phyloP scores from a whole-genome alignment of 2,888 invertebrate genomes.

The Panzeria rudis region DNA sequence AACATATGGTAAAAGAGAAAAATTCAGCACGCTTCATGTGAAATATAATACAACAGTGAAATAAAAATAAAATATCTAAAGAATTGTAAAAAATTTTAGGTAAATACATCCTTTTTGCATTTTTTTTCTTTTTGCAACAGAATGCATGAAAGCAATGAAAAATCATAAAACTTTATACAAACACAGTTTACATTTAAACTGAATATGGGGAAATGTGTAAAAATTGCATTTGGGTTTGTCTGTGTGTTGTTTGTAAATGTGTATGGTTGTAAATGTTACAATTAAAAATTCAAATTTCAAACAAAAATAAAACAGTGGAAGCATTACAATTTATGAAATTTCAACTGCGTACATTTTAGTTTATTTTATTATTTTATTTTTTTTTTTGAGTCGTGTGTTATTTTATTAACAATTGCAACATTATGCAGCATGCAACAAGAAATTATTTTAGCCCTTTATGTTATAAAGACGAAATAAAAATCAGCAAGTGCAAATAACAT shows the following conservation, averaged over 20 bases:
- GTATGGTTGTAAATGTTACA: constrained; percentile 22
- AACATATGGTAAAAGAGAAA: constrained; percentile 11
- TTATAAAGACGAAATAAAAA: constrained; percentile 36
- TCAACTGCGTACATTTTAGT: not conserved
- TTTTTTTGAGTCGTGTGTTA: not conserved
- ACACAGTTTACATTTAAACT: not conserved
- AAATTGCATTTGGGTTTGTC: constrained; percentile 18
- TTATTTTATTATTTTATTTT: not conserved
- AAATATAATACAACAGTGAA: constrained; percentile 37
- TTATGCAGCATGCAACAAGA: constrained; percentile 24
- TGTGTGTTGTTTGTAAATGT: not conserved
- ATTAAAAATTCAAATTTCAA: constrained; percentile 67
- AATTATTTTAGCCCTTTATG: constrained; percentile 3
- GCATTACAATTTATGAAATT: constrained; percentile 29
- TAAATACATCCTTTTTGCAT: constrained; percentile 15
- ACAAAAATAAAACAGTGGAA: not conserved
- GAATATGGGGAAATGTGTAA: not conserved
- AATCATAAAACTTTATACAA: constrained; percentile 19
- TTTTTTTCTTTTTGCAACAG: not conserved
- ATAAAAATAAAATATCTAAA: constrained; percentile 6
- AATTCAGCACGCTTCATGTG: constrained; percentile 61
- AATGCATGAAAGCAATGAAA: constrained; percentile 47
- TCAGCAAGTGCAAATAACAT: constrained; percentile 63
- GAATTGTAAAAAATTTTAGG: not conserved
- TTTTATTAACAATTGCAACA: constrained; percentile 43